Evolutionary conservation across 92 coral and sea anemone genomes (phyloP).

Genomic region (Montipora capitata): DNA sequence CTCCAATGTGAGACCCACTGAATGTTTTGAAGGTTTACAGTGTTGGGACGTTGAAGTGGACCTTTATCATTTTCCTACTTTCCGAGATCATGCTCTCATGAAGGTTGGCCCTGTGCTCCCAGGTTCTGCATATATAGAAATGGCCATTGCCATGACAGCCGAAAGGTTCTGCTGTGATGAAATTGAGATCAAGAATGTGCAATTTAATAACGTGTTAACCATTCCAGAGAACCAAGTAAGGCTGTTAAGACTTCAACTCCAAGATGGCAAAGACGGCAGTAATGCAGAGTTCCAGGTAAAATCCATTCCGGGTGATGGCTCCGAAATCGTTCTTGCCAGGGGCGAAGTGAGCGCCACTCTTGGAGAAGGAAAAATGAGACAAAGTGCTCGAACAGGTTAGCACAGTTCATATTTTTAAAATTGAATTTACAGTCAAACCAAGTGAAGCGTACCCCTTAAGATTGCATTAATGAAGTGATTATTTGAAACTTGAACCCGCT

Average conservation of each 20-base stretch:
- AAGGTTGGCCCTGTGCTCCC: slow-evolving; percentile 73
- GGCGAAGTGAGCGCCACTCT: slow-evolving; percentile 44
- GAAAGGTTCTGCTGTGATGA: slow-evolving; percentile 55
- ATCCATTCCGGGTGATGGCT: slow-evolving; percentile 37
- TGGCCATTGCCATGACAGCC: slow-evolving; percentile 74
- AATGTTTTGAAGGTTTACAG: slow-evolving; percentile 66
- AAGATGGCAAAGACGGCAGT: slow-evolving; percentile 8
- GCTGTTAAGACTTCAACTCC: slow-evolving; percentile 41
- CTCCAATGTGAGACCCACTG: slow-evolving; percentile 38
- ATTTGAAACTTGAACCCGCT: too few relatives aligned
- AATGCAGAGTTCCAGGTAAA: slow-evolving; percentile 51
- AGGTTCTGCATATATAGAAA: slow-evolving; percentile 71
- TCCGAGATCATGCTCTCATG: slow-evolving; percentile 66
- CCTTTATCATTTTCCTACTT: slow-evolving; percentile 59
- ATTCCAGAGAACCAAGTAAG: slow-evolving; percentile 60
- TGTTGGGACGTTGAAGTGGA: slow-evolving; percentile 81
- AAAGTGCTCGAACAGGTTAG: neutral
- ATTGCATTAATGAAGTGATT: too few relatives aligned
- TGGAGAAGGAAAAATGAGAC: slow-evolving; percentile 31
- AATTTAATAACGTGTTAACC: slow-evolving; percentile 57
- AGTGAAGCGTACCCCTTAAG: too few relatives aligned
- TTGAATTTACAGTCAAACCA: too few relatives aligned
- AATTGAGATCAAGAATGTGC: slow-evolving; percentile 42
- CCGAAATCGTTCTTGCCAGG: slow-evolving; percentile 52
- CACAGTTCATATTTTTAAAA: neutral